Conservation (phyloP, 2,888 invertebrate species). For the Psylliodes chrysocephalus region DNA sequence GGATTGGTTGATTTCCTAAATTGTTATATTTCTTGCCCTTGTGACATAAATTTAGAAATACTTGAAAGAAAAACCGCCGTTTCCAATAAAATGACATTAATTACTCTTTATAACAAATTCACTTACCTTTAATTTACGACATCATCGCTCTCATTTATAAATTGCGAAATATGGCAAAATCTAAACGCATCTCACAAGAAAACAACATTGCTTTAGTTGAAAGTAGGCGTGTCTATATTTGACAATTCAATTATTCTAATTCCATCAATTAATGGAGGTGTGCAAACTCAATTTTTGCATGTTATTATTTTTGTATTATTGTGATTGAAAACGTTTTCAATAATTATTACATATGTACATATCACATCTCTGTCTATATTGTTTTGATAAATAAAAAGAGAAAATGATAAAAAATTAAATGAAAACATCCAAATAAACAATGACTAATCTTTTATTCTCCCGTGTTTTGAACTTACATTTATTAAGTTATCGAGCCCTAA, state of each 20-base stretch:
- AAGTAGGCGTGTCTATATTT: constrained; percentile 46
- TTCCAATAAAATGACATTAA: background rate
- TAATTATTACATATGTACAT: too few species aligned
- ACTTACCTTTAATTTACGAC: constrained; percentile 1
- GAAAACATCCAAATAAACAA: too few species aligned
- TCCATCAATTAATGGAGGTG: background rate
- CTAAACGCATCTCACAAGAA: background rate
- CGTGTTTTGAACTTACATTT: background rate
- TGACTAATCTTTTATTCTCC: too few species aligned
- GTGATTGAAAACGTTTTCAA: background rate
- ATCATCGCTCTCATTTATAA: background rate
- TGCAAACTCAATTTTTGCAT: background rate
- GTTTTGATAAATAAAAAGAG: too few species aligned
- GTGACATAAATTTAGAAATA: constrained; percentile 45
- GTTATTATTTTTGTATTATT: background rate
- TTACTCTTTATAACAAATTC: background rate
- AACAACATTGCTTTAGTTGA: constrained; percentile 19
- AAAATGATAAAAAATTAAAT: too few species aligned
- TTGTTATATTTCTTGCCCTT: constrained; percentile 50
- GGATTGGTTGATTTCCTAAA: constrained; percentile 52
- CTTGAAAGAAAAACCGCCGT: constrained; percentile 14
- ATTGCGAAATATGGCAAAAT: background rate
- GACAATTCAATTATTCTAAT: constrained; percentile 34
- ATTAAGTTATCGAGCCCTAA: background rate
- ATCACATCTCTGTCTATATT: too few species aligned